These are phyloP conservation scores for Amphibalanus amphitrite DNA, from an alignment of 1,140 invertebrate species.

Conservation along the genomic window DNA sequence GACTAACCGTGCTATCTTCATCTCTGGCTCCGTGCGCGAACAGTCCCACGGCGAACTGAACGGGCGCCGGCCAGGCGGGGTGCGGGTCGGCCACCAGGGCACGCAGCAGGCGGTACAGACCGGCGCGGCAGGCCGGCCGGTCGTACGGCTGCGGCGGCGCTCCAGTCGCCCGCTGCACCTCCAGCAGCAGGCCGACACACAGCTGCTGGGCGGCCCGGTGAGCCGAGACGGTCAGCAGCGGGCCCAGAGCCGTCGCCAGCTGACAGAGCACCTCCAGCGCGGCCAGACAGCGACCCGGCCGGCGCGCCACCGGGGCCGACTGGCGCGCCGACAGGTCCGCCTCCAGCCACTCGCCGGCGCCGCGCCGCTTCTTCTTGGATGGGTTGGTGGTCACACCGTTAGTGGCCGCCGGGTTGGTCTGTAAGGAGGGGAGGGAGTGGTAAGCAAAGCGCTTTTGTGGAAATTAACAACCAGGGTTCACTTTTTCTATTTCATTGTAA, in stretches of 20 bases:
- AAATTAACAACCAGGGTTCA: too few species aligned
- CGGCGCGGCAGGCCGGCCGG: neutral
- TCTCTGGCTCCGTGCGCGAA: neutral
- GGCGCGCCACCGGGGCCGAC: too few species aligned
- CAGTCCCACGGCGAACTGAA: neutral
- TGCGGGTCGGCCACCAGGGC: neutral
- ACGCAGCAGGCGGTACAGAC: neutral
- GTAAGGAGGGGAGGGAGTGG: too few species aligned
- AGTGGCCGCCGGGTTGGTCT: neutral
- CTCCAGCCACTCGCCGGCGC: neutral
- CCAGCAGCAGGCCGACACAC: neutral
- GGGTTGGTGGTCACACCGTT: neutral
- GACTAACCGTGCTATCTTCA: too few species aligned
- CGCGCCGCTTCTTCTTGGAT: neutral
- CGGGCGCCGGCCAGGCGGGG: neutral
- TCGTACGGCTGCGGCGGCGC: neutral
- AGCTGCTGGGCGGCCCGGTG: neutral
- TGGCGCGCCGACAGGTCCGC: too few species aligned
- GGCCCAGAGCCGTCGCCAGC: neutral
- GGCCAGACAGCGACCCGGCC: neutral
- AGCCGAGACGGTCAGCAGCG: neutral
- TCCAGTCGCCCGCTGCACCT: neutral
- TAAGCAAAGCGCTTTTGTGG: too few species aligned
- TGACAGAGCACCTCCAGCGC: neutral
- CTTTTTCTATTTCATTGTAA: too few species aligned